Evolutionary conservation across 2,797 vertebrate genomes (phyloP).

Genomic region (Cryptoblepharus egeriae): DNA sequence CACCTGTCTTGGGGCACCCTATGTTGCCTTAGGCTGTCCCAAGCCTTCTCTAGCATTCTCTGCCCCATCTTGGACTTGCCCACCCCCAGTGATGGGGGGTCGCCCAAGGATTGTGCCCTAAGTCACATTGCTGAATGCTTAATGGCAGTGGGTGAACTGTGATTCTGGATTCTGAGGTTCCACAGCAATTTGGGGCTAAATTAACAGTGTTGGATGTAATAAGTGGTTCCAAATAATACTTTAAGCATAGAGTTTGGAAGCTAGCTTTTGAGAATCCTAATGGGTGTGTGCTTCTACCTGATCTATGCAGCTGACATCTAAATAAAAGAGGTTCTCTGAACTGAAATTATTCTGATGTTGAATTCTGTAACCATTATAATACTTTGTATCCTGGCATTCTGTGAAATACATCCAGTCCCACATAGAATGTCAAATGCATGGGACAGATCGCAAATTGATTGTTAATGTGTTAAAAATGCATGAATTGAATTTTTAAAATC

Average conservation of each 20-base stretch:
- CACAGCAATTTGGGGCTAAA: not conserved
- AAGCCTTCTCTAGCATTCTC: too few relatives aligned
- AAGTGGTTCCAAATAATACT: not conserved
- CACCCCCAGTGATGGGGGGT: too few relatives aligned
- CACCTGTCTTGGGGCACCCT: too few relatives aligned
- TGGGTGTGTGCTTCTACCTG: not conserved
- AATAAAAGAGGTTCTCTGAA: not conserved
- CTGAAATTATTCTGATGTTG: too few relatives aligned
- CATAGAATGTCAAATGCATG: not conserved
- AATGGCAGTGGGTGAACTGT: not conserved
- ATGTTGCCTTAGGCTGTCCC: too few relatives aligned
- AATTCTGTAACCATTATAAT: not conserved
- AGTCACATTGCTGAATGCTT: too few relatives aligned
- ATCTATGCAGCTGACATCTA: not conserved
- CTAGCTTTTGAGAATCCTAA: too few relatives aligned
- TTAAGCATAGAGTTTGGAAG: not conserved
- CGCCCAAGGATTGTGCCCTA: too few relatives aligned
- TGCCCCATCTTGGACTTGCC: too few relatives aligned
- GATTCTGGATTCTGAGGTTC: not conserved
- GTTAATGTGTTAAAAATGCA: not conserved
- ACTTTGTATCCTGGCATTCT: not conserved
- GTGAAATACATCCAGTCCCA: not conserved
- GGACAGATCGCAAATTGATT: not conserved
- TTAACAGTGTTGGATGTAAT: not conserved
- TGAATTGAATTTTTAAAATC: too few relatives aligned